Evolutionary conservation across 2,113 vertebrate genomes (phyloP), one percentile per base, ranked within the genome.

Genomic region (Chroicocephalus ridibundus): DNA sequence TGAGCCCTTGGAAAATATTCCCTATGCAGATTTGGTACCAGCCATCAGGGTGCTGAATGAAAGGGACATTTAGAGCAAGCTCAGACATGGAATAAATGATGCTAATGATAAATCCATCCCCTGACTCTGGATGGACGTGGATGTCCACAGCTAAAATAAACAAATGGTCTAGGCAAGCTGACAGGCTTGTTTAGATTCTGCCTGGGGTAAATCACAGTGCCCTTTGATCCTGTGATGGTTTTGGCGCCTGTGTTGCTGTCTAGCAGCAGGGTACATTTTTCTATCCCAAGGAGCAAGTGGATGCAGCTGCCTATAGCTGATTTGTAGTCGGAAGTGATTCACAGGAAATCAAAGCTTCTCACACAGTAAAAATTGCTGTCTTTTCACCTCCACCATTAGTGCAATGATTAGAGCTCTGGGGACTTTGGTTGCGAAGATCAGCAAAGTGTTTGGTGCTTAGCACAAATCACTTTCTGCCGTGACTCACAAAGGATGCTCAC

Each of bases 311-410:
- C 97, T 90, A 58, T 46, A 81, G 84, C 82, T 98, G 98, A 98
- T 98, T 98, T 98, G 98, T 93, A 96, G 94, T 93, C 98, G 97
- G 98, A 98, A 98, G 96, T 95, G 90, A 86, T 97, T 95, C 96
- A 85, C 71, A 94, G 97, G 91, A 97, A 96, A 88, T 95, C 92
- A 90, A 82, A 92, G 93, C 93, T 95, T 93, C 92, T 97, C 94
- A 86, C 65, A 65, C 65, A 82, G 76, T 74, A 93, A 96, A 96
- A 93, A 75, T 51, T 81, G 97, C 87, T 92, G 91, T 83, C 81
- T 94, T 97, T 97, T 94, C 79, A 94, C 93, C 87, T 94, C 76
- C 88, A 62, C 46, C 52, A 17, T 62, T 79, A 51, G 14, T 15
- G 51, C 44, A 95, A 85, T 74, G 92, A 88, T 90, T 86, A 96